Base-by-base conservation (phyloP, 2,888 invertebrate species). In the Pristionchus japonicus region DNA sequence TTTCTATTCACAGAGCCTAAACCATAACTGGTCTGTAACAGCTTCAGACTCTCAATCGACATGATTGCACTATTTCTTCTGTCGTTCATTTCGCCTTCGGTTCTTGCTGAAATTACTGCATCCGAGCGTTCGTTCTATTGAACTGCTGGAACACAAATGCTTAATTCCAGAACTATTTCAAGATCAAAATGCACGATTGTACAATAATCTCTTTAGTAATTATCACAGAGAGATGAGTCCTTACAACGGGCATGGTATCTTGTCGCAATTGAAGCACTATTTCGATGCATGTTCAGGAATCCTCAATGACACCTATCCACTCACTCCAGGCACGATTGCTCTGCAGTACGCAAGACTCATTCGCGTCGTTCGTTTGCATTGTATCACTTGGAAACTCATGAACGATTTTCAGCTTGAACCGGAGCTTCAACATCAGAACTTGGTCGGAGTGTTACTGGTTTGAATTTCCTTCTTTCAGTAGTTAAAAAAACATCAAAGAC, bases 341-440 rank as follows among this genome's bases (percentile, higher is more conserved):
- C 23, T 85, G 27, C 85, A 85, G 43, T 85, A 85, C n/a, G 85
- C 85, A 6, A 40, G 85, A 47, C 67, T 86, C 31, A 86, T 86
- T 67, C 37, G 67, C 3, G 85, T 86, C 20, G 85, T 86, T 47
- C 11, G 43, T 4, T 49, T 23, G 6, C 15, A 15, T 64, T 31
- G 20, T 40, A 27, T 15, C 4, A 80, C 1, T 3, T n/a, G 34
- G n/a, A 4, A n/a, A 23, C 2, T 37, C 43, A 27, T n/a, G 6
- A 27, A 6, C 31, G 6, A 31, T 20, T 40, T 86, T n/a, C 43
- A 86, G 85, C 4, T 47, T 9, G 85, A 86, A 23, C 85, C 85
- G 20, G 85, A 86, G 20, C 67, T 86, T 3, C 85, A 86, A 31
- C 85, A 86, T 31, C 64, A 61, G 31, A 86, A 67, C 34, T 7